phyloP scores from a whole-genome alignment of 2,888 invertebrate species.

The Parnassius mnemosyne region DNA sequence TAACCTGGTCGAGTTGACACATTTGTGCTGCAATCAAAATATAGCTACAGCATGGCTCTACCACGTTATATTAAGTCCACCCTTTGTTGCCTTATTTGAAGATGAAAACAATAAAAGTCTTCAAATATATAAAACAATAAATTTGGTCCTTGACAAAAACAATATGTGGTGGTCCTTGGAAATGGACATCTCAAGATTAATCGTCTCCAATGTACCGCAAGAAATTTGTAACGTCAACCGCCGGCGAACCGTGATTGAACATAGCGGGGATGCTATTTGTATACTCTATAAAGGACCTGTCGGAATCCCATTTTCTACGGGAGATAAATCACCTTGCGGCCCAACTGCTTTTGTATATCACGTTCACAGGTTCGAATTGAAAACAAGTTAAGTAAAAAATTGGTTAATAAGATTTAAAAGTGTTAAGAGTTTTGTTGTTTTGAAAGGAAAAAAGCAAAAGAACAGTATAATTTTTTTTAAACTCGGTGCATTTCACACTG shows the following conservation, averaged over 20 bases:
- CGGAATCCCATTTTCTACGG: slow-evolving; percentile 33
- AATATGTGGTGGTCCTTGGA: slow-evolving; percentile 7
- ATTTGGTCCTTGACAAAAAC: slow-evolving; percentile 12
- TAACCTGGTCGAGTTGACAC: too few relatives aligned
- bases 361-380: slow-evolving; percentile 5
- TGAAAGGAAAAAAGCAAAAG: too few relatives aligned
- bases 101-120: too few relatives aligned
- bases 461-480: too few relatives aligned
- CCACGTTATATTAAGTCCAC: too few relatives aligned
- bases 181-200: slow-evolving; percentile 34
- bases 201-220: slow-evolving; percentile 32
- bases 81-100: too few relatives aligned
- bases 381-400: slow-evolving; percentile 7
- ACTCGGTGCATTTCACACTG: too few relatives aligned
- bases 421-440: too few relatives aligned
- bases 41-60: too few relatives aligned
- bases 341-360: slow-evolving; percentile 12
- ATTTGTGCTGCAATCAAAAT: too few relatives aligned
- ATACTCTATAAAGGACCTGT: slow-evolving; percentile 37
- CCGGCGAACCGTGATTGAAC: slow-evolving; percentile 24
- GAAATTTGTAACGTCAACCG: slow-evolving; percentile 32
- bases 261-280: slow-evolving; percentile 31
- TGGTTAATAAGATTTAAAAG: too few relatives aligned
- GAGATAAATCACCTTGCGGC: slow-evolving; percentile 36
- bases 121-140: too few relatives aligned